Evolutionary conservation across 2,888 invertebrate species (phyloP), one percentile per base, ranked within the genome.

Genomic region (Melitaea athalia): DNA sequence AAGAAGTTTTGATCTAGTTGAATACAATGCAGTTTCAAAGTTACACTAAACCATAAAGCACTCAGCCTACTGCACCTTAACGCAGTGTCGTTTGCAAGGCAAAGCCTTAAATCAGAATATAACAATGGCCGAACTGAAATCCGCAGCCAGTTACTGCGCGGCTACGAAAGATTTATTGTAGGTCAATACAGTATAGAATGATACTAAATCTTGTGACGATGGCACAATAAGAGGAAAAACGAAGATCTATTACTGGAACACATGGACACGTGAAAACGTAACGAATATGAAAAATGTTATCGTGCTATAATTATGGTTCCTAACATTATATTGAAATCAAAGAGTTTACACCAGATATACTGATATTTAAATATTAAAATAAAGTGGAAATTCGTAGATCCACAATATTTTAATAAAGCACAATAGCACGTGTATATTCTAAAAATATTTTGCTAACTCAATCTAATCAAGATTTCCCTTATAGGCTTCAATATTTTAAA

Each of bases 141-240:
- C 66, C 68, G 69, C 70, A 68, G 69, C 67, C 72, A 69, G 60
- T 70, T 69, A 62, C 67, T 59, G 64, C 63, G 63, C 55, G 55
- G 60, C 63, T 47, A 55, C 61, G 63, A 43, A 65, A 62, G 71
- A 76, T 76, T 76, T 75, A 76, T 64, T 52, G 59, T 74, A 50
- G 73, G 67, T 76, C 74, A 75, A 76, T 75, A 76, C 72, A 67
- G 72, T 71, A 74, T 74, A 70, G 67, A 69, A 67, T 74, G 71
- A 71, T 65, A 71, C 67, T 75, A 75, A 71, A 75, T 73, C 76
- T 65, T 60, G 42, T 59, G 42, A 15, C 52, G 67, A 64, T 64
- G 49, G 61, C 59, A 63, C 62, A 62, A 55, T 55, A 67, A 43
- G 45, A 45, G 24, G 14, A 62, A 67, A 38, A 59, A 57, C n/a